Percentiles rank a stretch among this genome's conserved stretches.
phyloP scores from a whole-genome alignment of 1,140 invertebrate species.

The Brevipalpus yothersi region DNA sequence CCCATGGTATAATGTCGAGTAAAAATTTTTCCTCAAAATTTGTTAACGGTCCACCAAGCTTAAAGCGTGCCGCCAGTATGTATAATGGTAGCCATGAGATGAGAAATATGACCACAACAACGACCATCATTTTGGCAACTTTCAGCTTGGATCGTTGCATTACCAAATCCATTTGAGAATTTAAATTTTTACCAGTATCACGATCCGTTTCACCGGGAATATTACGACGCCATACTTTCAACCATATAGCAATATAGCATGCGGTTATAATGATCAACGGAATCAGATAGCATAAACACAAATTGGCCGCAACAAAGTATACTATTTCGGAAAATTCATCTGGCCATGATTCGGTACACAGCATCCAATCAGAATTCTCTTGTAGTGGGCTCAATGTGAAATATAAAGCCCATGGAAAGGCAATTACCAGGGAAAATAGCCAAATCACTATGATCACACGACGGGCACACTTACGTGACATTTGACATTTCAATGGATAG shows the following conservation, averaged over 20 bases:
- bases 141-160: conserved; percentile 20
- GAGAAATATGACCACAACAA: conserved; percentile 25
- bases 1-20: conserved; percentile 53
- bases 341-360: conserved; percentile 66
- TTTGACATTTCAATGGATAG: conserved; percentile 72
- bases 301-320: conserved; percentile 68
- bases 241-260: conserved; percentile 78
- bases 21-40: conserved; percentile 44
- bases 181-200: conserved; percentile 3
- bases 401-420: conserved; percentile 66
- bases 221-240: conserved; percentile 58
- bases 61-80: conserved; percentile 26
- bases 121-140: conserved; percentile 27
- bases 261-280: conserved; percentile 69
- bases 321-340: conserved; percentile 43
- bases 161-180: conserved; percentile 13
- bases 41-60: conserved; percentile 20
- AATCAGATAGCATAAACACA: conserved; percentile 71
- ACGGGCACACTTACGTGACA: conserved; percentile 54
- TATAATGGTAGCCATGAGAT: conserved; percentile 28
- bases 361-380: conserved; percentile 17
- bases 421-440: conserved; percentile 53
- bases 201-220: conserved; percentile 52
- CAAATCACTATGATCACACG: conserved; percentile 74
- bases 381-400: conserved; percentile 46